phyloP scores from a whole-genome alignment of 2,888 invertebrate genomes.

The Parascotia fuliginaria region DNA sequence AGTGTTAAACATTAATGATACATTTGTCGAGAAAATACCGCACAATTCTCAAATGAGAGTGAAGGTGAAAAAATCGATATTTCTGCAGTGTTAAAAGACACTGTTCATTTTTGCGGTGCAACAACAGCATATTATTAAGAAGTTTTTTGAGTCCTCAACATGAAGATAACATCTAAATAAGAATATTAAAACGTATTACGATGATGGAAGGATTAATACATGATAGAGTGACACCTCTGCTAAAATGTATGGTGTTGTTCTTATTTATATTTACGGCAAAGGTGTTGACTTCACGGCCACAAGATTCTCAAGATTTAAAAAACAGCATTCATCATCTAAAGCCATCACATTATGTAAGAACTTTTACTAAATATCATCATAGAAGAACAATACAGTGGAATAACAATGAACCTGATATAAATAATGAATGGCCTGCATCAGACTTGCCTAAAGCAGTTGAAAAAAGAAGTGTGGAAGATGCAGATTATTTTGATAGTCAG shows the following conservation, averaged over 20 bases:
- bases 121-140: slow-evolving; percentile 25
- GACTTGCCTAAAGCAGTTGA: slow-evolving; percentile 58
- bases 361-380: slow-evolving; percentile 80
- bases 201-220: slow-evolving; percentile 73
- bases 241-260: slow-evolving; percentile 79
- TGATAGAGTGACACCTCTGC: slow-evolving; percentile 71
- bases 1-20: slow-evolving; percentile 5
- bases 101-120: slow-evolving; percentile 50
- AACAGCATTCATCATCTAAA: slow-evolving; percentile 73
- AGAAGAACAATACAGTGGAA: slow-evolving; percentile 76
- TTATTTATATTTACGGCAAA: slow-evolving; percentile 81
- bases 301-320: slow-evolving; percentile 66
- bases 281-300: slow-evolving; percentile 76
- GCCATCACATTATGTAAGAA: slow-evolving; percentile 75
- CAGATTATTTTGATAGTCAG: slow-evolving; percentile 28
- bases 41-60: slow-evolving; percentile 28
- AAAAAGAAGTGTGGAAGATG: slow-evolving; percentile 59
- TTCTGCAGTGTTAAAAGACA: slow-evolving; percentile 65
- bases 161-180: slow-evolving; percentile 21
- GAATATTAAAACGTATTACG: slow-evolving; percentile 7
- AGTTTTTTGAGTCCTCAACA: slow-evolving; percentile 13
- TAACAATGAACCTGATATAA: slow-evolving; percentile 53
- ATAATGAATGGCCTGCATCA: slow-evolving; percentile 60
- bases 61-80: slow-evolving; percentile 64
- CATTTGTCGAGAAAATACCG: slow-evolving; percentile 20